Base-by-base conservation (phyloP, 2,888 invertebrate species). In the Eupithecia subfuscata region DNA sequence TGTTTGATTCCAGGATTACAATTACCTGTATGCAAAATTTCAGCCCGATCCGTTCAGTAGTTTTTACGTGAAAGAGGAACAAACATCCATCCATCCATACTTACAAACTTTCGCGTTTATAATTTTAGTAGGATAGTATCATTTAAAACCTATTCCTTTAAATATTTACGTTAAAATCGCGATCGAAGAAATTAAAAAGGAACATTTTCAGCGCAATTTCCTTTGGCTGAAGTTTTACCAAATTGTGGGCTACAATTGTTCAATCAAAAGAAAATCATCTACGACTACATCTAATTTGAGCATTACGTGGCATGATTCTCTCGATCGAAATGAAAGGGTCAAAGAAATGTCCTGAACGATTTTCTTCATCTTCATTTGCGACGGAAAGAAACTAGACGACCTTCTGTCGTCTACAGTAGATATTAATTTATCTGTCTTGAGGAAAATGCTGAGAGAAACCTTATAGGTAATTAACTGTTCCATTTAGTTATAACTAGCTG, bases 301-400 rank as follows among this genome's bases (percentile, higher is more conserved):
- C 74, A 45, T 74, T 52, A 72, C 71, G 52, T 34, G 56, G 34
- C 22, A 22, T 60, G 12, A 25, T 63, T 63, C 70, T 70, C 22
- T 70, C 30, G 67, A 56, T n/a, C 11, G 37, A 9, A 6, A 73
- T 40, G 64, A 73, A 73, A 73, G 70, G 70, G 70, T 75, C 68
- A 73, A 77, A 77, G 77, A 74, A 74, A 76, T 40, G 64, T 69
- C n/a, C 64, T 73, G 69, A 73, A 77, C 70, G 69, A 75, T 71
- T 69, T 43, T 45, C 56, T 70, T 75, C 73, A 69, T 56, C 43
- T 70, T 75, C 75, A 71, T 77, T 75, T 60, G 45, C 56, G 48
- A 70, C 67, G 56, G 37, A 63, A 70, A 77, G 67, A 63, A 72
- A 77, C 64, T 70, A 75, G 68, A 65, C 16, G 68, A 65, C n/a